Conservation (phyloP, 2,888 invertebrate genomes). For the Synergus laeviventris region DNA sequence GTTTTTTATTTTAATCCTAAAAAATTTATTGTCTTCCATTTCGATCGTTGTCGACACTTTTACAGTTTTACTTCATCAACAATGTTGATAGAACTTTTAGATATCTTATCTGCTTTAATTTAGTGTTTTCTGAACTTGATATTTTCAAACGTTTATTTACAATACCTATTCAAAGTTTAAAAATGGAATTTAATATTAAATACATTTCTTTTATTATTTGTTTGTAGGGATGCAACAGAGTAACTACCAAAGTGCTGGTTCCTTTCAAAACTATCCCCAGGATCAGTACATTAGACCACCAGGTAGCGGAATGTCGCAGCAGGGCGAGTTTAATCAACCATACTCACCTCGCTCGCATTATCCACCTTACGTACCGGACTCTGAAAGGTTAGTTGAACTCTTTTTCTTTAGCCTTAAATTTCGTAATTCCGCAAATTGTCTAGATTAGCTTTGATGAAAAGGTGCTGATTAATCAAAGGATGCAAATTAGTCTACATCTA, state of each 20-base stretch:
- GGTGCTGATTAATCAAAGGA: no score
- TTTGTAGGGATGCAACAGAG: constrained; percentile 75
- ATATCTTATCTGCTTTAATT: not conserved
- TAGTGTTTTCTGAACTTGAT: not conserved
- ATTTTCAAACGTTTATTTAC: not conserved
- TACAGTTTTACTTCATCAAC: not conserved
- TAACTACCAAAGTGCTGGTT: constrained; percentile 74
- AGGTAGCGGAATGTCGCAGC: constrained; percentile 70
- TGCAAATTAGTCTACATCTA: not conserved
- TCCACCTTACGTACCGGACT: constrained; percentile 75
- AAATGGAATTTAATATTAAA: not conserved
- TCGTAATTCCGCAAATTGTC: constrained; percentile 11
- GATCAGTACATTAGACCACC: constrained; percentile 76
- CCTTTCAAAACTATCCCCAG: constrained; percentile 77
- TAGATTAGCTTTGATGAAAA: constrained; percentile 17
- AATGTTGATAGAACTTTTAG: not conserved
- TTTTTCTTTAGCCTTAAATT: not conserved
- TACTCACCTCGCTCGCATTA: constrained; percentile 76
- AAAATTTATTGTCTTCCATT: not conserved
- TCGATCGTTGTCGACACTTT: not conserved
- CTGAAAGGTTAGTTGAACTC: constrained; percentile 65
- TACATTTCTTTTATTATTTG: not conserved
- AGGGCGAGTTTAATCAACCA: constrained; percentile 76
- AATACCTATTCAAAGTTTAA: not conserved
- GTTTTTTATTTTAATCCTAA: not conserved